Percentiles rank a stretch among this genome's conserved stretches.
phyloP scores from a whole-genome alignment of 2,888 invertebrate genomes.

The Hartigia nigra region DNA sequence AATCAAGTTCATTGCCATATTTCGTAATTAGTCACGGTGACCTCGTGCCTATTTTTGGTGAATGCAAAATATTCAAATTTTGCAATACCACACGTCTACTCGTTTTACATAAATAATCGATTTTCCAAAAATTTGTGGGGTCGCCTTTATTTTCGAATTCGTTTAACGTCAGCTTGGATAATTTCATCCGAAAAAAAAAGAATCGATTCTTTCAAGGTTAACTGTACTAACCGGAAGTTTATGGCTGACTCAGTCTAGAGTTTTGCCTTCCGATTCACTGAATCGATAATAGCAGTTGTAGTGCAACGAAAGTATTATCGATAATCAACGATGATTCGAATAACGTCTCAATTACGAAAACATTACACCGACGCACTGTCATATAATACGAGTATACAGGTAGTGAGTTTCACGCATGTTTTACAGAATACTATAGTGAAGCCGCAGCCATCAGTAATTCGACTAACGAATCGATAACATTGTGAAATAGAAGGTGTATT shows the following conservation, averaged over 20 bases:
- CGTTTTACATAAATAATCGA: not conserved
- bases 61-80: not conserved
- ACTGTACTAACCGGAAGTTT: not conserved
- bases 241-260: not conserved
- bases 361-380: not conserved
- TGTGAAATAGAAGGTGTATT: not conserved
- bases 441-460: not conserved
- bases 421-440: not conserved
- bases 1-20: not conserved
- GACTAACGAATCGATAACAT: not conserved
- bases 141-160: not conserved
- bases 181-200: not conserved
- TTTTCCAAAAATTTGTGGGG: not conserved
- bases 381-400: not conserved
- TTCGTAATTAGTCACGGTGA: not conserved
- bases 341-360: not conserved
- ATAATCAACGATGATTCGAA: not conserved
- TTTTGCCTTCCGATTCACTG: not conserved
- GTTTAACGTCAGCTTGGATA: not conserved
- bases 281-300: not conserved
- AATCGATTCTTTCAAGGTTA: not conserved
- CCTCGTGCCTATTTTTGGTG: not conserved
- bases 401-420: not conserved
- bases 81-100: not conserved
- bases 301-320: not conserved